Conservation (phyloP, 1,140 invertebrate genomes). For the Drosophila teissieri region DNA sequence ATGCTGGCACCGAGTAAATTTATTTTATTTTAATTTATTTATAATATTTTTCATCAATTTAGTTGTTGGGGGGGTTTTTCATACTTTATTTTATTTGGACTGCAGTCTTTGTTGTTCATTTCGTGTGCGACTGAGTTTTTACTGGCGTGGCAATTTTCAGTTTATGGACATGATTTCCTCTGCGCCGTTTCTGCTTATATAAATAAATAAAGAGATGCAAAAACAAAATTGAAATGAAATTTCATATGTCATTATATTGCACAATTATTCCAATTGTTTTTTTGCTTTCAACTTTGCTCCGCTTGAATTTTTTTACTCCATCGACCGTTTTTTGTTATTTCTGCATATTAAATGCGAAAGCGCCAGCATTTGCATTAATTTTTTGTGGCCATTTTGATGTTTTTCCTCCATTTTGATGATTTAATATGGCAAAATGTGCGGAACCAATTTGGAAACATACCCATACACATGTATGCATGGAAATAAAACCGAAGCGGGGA, state of each 20-base stretch:
- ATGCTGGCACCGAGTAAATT: constrained; percentile 20
- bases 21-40: constrained; percentile 59
- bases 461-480: not conserved
- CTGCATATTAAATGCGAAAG: constrained; percentile 49
- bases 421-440: constrained; percentile 43
- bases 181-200: constrained; percentile 22
- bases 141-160: constrained; percentile 45
- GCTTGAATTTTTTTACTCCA: constrained; percentile 5
- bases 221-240: constrained; percentile 65
- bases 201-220: constrained; percentile 37
- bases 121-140: constrained; percentile 18
- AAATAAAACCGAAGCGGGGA: constrained; percentile 5
- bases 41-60: constrained; percentile 30
- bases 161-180: constrained; percentile 62
- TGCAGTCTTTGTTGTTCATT: constrained; percentile 33
- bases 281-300: constrained; percentile 25
- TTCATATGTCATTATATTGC: constrained; percentile 58
- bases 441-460: constrained; percentile 19
- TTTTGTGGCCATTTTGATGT: constrained; percentile 43
- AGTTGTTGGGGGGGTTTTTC: constrained; percentile 16
- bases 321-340: constrained; percentile 31
- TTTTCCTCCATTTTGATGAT: constrained; percentile 35
- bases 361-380: constrained; percentile 53
- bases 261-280: constrained; percentile 45
- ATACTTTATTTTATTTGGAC: constrained; percentile 3